Evolutionary conservation across 2,888 invertebrate species (phyloP).

Genomic region (Acholoe squamosa): DNA sequence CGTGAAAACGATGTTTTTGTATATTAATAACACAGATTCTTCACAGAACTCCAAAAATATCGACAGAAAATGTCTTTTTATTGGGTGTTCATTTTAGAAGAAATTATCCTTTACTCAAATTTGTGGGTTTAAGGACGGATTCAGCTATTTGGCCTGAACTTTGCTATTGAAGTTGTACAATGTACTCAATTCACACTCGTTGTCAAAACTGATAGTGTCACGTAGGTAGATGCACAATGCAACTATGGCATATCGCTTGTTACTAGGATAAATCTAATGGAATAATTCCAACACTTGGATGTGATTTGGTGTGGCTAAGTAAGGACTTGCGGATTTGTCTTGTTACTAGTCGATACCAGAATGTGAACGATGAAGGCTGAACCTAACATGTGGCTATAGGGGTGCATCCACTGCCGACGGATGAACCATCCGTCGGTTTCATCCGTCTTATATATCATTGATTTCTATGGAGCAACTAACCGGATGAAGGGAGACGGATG

Average conservation of each 20-base stretch:
- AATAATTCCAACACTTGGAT: too few relatives aligned
- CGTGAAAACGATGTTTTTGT: not conserved
- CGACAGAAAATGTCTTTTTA: not conserved
- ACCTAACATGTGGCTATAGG: not conserved
- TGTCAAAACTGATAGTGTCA: too few relatives aligned
- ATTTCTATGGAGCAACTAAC: not conserved
- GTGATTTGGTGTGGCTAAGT: too few relatives aligned
- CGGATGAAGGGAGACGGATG: not conserved
- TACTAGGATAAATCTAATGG: too few relatives aligned
- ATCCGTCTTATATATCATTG: too few relatives aligned
- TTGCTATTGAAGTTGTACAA: not conserved
- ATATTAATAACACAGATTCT: too few relatives aligned
- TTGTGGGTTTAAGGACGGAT: not conserved
- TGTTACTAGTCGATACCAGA: not conserved
- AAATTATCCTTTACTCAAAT: not conserved
- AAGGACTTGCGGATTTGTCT: too few relatives aligned
- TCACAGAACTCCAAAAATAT: not conserved
- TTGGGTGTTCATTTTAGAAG: not conserved
- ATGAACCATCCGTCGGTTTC: too few relatives aligned
- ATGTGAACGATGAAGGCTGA: not conserved
- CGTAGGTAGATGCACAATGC: too few relatives aligned
- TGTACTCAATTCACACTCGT: too few relatives aligned
- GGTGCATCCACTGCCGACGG: too few relatives aligned
- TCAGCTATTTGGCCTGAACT: not conserved
- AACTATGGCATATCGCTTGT: too few relatives aligned